phyloP scores from a whole-genome alignment of 2,797 vertebrate species.

The Poecile montanus region DNA sequence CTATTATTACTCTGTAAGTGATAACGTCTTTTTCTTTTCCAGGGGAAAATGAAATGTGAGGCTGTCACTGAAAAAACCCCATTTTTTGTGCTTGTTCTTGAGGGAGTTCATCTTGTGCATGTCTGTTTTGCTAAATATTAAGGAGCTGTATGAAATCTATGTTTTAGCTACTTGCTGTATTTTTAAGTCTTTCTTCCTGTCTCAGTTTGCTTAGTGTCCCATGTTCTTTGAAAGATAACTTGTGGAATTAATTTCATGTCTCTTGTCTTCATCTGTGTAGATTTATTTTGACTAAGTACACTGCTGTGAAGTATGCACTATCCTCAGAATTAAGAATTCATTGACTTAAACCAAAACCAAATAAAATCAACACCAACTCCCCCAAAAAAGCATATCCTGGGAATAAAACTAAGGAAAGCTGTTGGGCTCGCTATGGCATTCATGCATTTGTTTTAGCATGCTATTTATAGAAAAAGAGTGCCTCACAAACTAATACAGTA shows the following conservation, averaged over 20 bases:
- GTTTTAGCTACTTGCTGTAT: neutral
- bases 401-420: neutral
- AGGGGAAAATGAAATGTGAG: neutral
- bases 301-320: neutral
- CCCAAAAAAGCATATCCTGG: neutral
- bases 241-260: neutral
- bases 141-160: neutral
- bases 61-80: neutral
- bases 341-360: neutral
- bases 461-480: neutral
- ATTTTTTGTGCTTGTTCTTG: neutral
- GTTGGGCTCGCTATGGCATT: neutral
- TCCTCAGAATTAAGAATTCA: neutral
- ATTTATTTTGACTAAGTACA: neutral
- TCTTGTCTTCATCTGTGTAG: neutral
- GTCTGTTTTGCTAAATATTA: neutral
- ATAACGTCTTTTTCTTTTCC: neutral
- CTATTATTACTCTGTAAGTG: neutral
- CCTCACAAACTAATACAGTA: neutral
- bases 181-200: neutral
- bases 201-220: neutral
- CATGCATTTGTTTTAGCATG: neutral
- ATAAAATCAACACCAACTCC: neutral
- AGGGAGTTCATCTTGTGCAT: neutral
- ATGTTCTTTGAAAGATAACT: neutral